phyloP scores from a whole-genome alignment of 2,888 invertebrate genomes.

The Lissonota sp. region DNA sequence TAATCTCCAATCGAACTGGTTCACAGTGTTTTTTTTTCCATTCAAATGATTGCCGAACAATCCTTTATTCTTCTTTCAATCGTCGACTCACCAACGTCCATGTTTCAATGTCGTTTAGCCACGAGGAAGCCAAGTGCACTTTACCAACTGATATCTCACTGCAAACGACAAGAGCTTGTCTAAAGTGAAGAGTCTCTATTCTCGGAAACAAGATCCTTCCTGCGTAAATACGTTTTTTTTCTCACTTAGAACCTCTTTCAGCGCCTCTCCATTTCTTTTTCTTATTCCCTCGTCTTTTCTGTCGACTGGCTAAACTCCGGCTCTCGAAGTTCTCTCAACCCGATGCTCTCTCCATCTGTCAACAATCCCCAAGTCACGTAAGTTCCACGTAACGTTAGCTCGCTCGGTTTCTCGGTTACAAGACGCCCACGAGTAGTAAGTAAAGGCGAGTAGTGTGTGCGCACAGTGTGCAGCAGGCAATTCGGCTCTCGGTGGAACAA shows the following conservation, averaged over 20 bases:
- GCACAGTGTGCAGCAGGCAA: slow-evolving; percentile 24
- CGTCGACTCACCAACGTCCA: no score
- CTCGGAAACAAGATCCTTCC: slow-evolving; percentile 30
- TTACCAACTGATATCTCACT: slow-evolving; percentile 5
- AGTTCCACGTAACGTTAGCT: slow-evolving; percentile 50
- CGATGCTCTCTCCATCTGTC: slow-evolving; percentile 27
- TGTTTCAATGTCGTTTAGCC: neutral
- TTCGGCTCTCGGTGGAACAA: slow-evolving; percentile 46
- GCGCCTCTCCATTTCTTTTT: slow-evolving; percentile 32
- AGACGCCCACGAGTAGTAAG: slow-evolving; percentile 53
- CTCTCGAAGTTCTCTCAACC: slow-evolving; percentile 21
- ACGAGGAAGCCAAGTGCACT: slow-evolving; percentile 4
- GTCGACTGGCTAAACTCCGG: slow-evolving; percentile 6
- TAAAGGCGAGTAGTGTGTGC: slow-evolving; percentile 54
- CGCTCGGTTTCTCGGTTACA: slow-evolving; percentile 49
- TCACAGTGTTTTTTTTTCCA: neutral
- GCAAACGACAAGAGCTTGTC: slow-evolving; percentile 7
- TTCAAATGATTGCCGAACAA: neutral
- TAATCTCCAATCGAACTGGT: no score
- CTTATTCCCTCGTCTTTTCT: slow-evolving; percentile 4
- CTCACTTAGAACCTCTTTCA: slow-evolving; percentile 16
- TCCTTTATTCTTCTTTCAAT: neutral
- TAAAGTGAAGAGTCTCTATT: slow-evolving; percentile 5
- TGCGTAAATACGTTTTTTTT: slow-evolving; percentile 32
- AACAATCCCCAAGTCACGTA: slow-evolving; percentile 58